Base-by-base conservation (phyloP, 2,113 vertebrate genomes). In the Ivindomyrus marchei region DNA sequence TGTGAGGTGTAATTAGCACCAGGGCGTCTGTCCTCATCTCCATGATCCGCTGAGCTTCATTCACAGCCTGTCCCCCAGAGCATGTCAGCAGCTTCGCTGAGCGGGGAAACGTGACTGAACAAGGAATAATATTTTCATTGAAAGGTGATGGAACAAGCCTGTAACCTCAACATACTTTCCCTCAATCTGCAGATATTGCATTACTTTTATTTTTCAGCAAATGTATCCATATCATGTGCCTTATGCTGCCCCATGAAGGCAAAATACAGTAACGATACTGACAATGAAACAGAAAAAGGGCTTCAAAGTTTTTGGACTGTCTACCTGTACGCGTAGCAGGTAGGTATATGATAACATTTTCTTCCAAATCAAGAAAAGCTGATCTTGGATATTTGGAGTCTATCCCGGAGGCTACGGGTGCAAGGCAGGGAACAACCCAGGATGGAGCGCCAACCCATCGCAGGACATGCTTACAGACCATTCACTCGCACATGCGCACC, bases 21-120 rank as follows among this genome's bases (percentile, higher is more conserved):
- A 11, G 27, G 62, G 15, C 9, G 50, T 90, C 89, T 84, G 70
- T 88, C 85, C 46, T 88, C 89, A 70, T 84, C 52, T 87, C 17
- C 10, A 3, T 7, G 53, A 27, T 31, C 45, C 58, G 10, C 45
- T 39, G 56, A 86, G 53, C 89, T 49, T 70, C 53, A 66, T 13
- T 66, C 56, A 88, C 36, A 47, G 89, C 39, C 15, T 21, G 10
- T 86, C 58, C 50, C 27, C 47, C 17, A 56, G 45, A 45, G 36
- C 13, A 19, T 27, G 56, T 21, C 80, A 85, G 80, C 9, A 1
- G 42, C 21, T 24, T 85, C 21, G 3, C 36, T 1, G n/a, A 15
- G 6, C 42, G 27, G 58, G 45, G 21, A 21, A 45, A 24, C 31
- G 70, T 24, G 6, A 45, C 42, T 88, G 56, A 42, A 62, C 56